Evolutionary conservation across 1,140 invertebrate genomes (phyloP), one percentile per base, ranked within the genome.

Genomic region (Nymphalis io): DNA sequence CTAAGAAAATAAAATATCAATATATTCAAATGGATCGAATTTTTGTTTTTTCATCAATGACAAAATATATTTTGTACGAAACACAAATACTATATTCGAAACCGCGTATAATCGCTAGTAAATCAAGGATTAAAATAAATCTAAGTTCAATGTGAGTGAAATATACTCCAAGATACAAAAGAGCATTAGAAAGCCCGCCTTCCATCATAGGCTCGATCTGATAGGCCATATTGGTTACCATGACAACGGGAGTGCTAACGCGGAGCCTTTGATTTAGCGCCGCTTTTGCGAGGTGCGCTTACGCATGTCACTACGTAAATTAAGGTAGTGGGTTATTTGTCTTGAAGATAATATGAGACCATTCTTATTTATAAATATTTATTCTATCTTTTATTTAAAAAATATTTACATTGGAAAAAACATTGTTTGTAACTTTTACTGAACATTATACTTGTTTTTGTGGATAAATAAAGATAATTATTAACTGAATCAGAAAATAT

Each of bases 201-300:
- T 46, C 65, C 65, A 68, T 68, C 65, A 68, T 60, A 53, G 58
- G 65, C 59, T 38, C 65, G 44, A 68, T 68, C 65, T 48, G 65
- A 68, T 68, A 68, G 59, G 65, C 65, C 51, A 59, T 60, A 68
- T 68, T 68, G 65, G 55, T 55, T 27, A 16, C 51, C 55, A 58
- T 59, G 64, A 58, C 65, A 60, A 60, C 65, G 58, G 57, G 42
- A 68, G 65, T 60, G 57, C 65, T 48, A 48, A 48, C 65, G 44
- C 65, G 57, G 33, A 40, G 3, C 13, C 57, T 68, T 68, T 68
- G 65, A 68, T 60, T 68, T 60, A 68, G 33, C 58, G 59, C 65
- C 58, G 57, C 65, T 48, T 61, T 48, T 61, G 42, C 60, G 51
- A 55, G 20, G 20, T 51, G 51, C 51, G 21, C 21, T 23, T 55